Conservation (phyloP, 1,140 invertebrate species). For the Bombus breviceps region DNA sequence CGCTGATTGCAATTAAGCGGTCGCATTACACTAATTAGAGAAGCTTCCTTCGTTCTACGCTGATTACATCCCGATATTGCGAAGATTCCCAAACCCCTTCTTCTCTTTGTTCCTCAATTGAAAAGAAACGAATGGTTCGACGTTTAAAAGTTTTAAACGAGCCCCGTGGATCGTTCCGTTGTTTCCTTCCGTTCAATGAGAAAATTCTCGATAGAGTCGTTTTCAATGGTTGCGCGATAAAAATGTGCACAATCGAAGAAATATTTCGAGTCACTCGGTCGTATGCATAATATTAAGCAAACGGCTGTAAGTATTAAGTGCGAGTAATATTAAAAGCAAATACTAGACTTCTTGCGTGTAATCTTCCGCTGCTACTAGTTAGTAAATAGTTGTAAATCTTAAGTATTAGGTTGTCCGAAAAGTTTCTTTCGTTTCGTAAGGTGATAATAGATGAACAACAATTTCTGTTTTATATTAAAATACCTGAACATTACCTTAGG, state of each 20-base stretch:
- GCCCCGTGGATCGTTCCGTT: not conserved
- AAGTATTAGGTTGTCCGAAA: no score
- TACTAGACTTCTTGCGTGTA: no score
- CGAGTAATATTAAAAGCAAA: no score
- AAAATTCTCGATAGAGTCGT: not conserved
- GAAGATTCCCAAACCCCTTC: not conserved
- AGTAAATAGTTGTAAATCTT: no score
- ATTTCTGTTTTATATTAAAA: not conserved
- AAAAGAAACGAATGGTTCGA: not conserved
- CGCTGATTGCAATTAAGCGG: conserved; percentile 71
- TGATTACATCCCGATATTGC: conserved; percentile 52
- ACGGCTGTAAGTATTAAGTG: no score
- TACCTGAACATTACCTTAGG: not conserved
- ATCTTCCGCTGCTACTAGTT: no score
- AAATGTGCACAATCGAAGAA: no score
- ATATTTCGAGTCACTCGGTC: no score
- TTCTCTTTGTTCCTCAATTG: not conserved
- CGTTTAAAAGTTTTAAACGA: conserved; percentile 30
- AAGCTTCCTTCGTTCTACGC: conserved; percentile 16
- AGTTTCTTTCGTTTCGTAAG: no score
- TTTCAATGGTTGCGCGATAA: not conserved
- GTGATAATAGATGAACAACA: no score
- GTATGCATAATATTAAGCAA: no score
- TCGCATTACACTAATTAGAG: conserved; percentile 66
- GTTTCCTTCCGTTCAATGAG: not conserved